A percentile compares a stretch with the other conserved stretches of the same genome.
These are phyloP conservation scores for Spatulosminthurus flaviceps DNA, from an alignment of 2,888 invertebrate genomes.

Conservation along the genomic window DNA sequence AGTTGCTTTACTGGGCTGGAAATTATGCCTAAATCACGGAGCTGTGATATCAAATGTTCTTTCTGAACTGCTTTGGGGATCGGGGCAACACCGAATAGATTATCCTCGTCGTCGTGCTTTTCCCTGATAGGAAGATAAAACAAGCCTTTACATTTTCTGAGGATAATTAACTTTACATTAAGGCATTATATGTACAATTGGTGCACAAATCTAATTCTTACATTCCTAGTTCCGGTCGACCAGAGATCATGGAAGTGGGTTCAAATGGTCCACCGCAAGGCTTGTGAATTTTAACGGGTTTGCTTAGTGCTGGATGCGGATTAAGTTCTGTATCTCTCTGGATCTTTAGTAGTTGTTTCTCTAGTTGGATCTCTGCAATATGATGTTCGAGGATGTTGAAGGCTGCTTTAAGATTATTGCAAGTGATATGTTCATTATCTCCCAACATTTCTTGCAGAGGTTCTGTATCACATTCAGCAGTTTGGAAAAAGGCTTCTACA, in stretches of 20 bases:
- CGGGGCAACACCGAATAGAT: conserved; percentile 4
- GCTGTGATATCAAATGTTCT: conserved; percentile 34
- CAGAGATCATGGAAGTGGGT: conserved; percentile 22
- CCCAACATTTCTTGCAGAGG: conserved; percentile 28
- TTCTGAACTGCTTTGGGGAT: conserved; percentile 37
- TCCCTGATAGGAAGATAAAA: conserved; percentile 14
- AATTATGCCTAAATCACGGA: conserved; percentile 34
- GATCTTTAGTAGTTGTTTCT: conserved; percentile 34
- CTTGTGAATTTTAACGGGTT: conserved; percentile 30
- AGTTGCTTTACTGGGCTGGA: not conserved
- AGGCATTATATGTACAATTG: too few relatives aligned
- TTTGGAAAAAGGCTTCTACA: conserved; percentile 31
- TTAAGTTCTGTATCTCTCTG: conserved; percentile 30
- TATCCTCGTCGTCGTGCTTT: conserved; percentile 44
- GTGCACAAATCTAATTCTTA: not conserved
- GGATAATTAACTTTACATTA: too few relatives aligned
- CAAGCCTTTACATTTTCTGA: not conserved
- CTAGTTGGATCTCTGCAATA: conserved; percentile 36
- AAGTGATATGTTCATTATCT: not conserved
- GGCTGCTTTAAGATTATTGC: conserved; percentile 23
- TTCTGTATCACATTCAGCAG: conserved; percentile 33
- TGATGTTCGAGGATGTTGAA: conserved; percentile 46
- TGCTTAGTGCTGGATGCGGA: not conserved
- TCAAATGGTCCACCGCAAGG: conserved; percentile 44
- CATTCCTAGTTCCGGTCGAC: conserved; percentile 39